A percentile compares a stretch with the other conserved stretches of the same genome.
These are phyloP conservation scores for Cirrhinus mrigala DNA, from an alignment of 2,797 vertebrate species.

Conservation along the genomic window DNA sequence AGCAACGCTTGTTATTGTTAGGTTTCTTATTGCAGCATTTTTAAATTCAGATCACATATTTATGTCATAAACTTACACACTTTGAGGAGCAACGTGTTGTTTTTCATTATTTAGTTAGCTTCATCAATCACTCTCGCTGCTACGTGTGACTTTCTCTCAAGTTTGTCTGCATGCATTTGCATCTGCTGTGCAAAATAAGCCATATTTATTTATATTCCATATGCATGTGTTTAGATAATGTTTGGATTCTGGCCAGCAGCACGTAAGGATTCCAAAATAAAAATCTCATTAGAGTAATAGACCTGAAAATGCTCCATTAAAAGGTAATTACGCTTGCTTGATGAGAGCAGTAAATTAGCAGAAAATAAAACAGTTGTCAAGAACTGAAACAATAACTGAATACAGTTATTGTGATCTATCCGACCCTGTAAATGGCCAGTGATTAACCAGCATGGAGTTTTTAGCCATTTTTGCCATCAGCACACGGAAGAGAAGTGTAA, in stretches of 20 bases:
- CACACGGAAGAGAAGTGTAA: no score
- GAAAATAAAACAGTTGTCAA: conserved; percentile 42
- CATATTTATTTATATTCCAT: conserved; percentile 48
- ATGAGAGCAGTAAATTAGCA: conserved; percentile 51
- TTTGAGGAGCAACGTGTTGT: not conserved
- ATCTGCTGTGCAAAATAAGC: conserved; percentile 36
- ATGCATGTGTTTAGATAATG: conserved; percentile 46
- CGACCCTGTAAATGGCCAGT: not conserved
- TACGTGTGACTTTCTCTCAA: not conserved
- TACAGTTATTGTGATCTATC: conserved; percentile 16
- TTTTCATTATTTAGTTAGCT: not conserved
- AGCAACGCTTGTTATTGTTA: not conserved
- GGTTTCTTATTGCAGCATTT: not conserved
- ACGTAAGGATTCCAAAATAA: conserved; percentile 57
- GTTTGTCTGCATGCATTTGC: conserved; percentile 41
- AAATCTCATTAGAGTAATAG: conserved; percentile 67
- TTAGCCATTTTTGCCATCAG: not conserved
- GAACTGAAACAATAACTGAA: conserved; percentile 43
- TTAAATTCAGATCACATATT: conserved; percentile 10
- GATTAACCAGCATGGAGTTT: not conserved
- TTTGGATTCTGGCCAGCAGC: conserved; percentile 44
- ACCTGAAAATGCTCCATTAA: conserved; percentile 64
- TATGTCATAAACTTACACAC: conserved; percentile 1
- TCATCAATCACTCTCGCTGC: conserved; percentile 9
- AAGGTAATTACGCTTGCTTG: conserved; percentile 62